Evolutionary conservation across 2,888 invertebrate species (phyloP).

Genomic region (Chalcis sispes): DNA sequence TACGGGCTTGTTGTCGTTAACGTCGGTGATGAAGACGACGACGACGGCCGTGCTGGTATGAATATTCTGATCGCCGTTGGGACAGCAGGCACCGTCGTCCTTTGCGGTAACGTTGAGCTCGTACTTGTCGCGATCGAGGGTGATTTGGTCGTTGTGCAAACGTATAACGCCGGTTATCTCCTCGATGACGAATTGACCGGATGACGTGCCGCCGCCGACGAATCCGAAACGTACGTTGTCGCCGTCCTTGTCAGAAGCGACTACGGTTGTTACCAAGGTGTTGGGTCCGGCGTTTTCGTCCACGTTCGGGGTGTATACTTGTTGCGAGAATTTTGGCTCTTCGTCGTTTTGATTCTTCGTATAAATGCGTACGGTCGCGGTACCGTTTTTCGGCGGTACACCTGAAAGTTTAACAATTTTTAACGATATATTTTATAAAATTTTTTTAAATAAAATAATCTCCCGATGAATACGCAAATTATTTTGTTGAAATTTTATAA

Average conservation of each 20-base stretch:
- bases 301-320: conserved; percentile 97
- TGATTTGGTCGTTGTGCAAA: conserved; percentile 90
- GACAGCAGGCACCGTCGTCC: conserved; percentile 98
- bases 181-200: conserved; percentile 96
- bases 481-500: too few relatives aligned
- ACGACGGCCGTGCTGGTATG: conserved; percentile 97
- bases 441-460: too few relatives aligned
- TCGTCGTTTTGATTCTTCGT: conserved; percentile 99
- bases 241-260: conserved; percentile 97
- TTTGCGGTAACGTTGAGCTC: conserved; percentile 97
- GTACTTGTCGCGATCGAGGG: conserved; percentile 94
- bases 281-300: conserved; percentile 97
- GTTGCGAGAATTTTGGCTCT: conserved; percentile 96
- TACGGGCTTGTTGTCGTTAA: conserved; percentile 97
- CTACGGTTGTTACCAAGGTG: conserved; percentile 96
- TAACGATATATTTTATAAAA: too few relatives aligned
- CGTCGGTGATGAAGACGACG: conserved; percentile 97
- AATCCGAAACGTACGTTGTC: conserved; percentile 96
- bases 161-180: conserved; percentile 96
- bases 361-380: conserved; percentile 95
- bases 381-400: conserved; percentile 93
- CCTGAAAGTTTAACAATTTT: conserved; percentile 76
- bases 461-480: too few relatives aligned
- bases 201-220: conserved; percentile 92
- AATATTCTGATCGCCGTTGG: conserved; percentile 89